Evolutionary conservation across 2,113 vertebrate genomes (phyloP).

Genomic region (Hippoglossus stenolepis): DNA sequence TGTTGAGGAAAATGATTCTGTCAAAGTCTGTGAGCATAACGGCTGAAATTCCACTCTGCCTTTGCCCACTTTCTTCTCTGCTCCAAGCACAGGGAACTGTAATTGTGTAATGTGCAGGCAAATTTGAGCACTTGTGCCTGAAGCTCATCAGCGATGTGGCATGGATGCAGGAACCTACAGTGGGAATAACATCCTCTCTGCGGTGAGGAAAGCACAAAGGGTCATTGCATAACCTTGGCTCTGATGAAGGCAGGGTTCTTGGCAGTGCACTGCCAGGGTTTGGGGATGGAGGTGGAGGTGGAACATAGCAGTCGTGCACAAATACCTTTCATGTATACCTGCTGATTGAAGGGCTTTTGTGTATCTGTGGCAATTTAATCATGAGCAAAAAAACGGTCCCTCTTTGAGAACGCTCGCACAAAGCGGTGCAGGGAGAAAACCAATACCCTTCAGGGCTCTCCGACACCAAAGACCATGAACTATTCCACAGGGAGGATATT

Average conservation of each 20-base stretch:
- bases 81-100: slow-evolving; percentile 4
- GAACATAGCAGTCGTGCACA: background rate
- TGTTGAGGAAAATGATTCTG: slow-evolving; percentile 11
- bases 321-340: background rate
- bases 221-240: slow-evolving; percentile 2
- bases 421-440: background rate
- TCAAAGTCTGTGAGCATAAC: background rate
- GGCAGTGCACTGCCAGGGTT: background rate
- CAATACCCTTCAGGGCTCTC: background rate
- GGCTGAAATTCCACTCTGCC: slow-evolving; percentile 8
- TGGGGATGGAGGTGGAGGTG: slow-evolving; percentile 13
- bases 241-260: slow-evolving; percentile 2
- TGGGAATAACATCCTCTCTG: slow-evolving; percentile 7
- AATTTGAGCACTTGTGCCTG: slow-evolving; percentile 34
- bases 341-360: slow-evolving; percentile 6
- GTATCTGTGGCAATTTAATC: slow-evolving; percentile 11
- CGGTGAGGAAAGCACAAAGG: background rate
- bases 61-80: background rate
- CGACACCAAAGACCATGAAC: background rate
- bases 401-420: too few relatives aligned
- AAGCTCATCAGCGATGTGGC: slow-evolving; percentile 26
- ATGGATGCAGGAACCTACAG: background rate
- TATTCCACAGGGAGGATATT: background rate
- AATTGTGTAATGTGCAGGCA: slow-evolving; percentile 23
- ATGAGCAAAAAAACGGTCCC: background rate